Evolutionary conservation across 2,113 vertebrate species (phyloP).

Genomic region (Pitta sordida): DNA sequence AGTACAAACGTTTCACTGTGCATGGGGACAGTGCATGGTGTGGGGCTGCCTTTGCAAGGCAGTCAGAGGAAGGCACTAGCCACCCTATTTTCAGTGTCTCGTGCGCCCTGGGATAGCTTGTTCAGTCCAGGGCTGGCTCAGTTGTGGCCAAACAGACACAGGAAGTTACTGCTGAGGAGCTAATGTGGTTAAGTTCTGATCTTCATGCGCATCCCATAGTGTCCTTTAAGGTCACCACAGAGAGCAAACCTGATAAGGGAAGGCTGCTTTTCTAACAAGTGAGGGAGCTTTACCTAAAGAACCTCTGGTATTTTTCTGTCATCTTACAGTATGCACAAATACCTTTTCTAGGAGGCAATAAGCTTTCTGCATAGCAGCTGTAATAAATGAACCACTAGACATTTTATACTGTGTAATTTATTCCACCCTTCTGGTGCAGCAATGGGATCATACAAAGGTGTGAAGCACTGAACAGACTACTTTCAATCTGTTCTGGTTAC

Average conservation of each 20-base stretch:
- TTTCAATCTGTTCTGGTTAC: background rate
- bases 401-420: background rate
- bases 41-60: background rate
- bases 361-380: background rate
- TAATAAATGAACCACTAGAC: background rate
- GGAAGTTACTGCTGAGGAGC: background rate
- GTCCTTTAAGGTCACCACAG: background rate
- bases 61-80: background rate
- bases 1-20: background rate
- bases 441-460: fast-evolving
- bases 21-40: fast-evolving
- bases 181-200: background rate
- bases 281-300: background rate
- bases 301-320: background rate
- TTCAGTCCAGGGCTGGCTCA: background rate
- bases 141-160: background rate
- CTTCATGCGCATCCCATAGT: background rate
- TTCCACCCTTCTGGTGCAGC: background rate
- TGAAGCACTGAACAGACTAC: background rate
- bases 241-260: background rate
- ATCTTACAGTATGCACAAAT: background rate
- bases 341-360: background rate
- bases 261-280: background rate
- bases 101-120: background rate
- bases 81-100: background rate